Evolutionary conservation across 2,113 vertebrate genomes (phyloP), one percentile per base, ranked within the genome.

Genomic region (Athene noctua): DNA sequence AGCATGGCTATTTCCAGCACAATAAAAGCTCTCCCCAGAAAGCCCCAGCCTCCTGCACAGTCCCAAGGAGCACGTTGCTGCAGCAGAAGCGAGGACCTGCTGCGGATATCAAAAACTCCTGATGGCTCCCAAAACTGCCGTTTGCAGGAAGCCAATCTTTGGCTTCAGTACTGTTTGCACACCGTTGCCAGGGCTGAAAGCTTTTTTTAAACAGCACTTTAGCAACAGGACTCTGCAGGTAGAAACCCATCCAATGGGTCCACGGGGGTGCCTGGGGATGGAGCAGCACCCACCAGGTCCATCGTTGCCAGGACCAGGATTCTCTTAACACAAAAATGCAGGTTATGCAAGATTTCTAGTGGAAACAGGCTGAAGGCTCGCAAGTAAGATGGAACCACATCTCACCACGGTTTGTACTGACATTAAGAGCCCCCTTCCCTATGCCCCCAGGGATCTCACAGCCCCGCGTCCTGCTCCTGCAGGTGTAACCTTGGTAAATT

Each of bases 171-270:
- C 75, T 88, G 61, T 67, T 80, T 88, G 95, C 70, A 72, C 13
- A 15, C 38, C 0, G 1, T 80, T 93, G 95, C 97, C 23, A 84
- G 93, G 85, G 86, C 72, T 26, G 8, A 51, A 77, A 86, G 88
- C 58, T 52, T 88, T 87, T 65, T 47, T 77, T 58, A 26, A 93
- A 63, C 72, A 34, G 15, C 6, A 11, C 47, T 6, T 5, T 66
- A 86, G 46, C 15, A 91, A 78, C 44, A 51, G 98, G 96, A 98
- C 91, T 75, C 63, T 55, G 8, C 91, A 89, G 85, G 88, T 79
- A 66, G 61, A 98, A 87, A 99, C 98, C 96, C 59, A 96, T 97
- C 95, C 57, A 72, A 97, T 95, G 27, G 92, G 98, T 97, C 96
- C 85, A 18, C 21, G 79, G 15, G 21, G 90, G 77, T 61, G 66